phyloP scores from a whole-genome alignment of 2,113 vertebrate genomes.

The Platycercus adscitus region DNA sequence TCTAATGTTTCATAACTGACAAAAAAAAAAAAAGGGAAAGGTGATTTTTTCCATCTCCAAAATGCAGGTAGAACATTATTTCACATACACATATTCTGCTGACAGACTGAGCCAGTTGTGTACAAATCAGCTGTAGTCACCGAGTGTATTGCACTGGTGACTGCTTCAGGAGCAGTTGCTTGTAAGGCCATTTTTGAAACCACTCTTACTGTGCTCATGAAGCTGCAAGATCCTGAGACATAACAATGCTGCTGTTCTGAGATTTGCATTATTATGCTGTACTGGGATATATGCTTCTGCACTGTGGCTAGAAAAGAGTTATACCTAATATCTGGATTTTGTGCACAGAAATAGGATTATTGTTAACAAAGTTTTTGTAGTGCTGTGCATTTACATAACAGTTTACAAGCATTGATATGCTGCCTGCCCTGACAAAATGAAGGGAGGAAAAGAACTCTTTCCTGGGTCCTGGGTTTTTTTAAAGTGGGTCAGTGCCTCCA shows the following conservation, averaged over 20 bases:
- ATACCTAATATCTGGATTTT: neutral
- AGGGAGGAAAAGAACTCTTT: slow-evolving; percentile 1
- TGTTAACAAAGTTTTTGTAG: slow-evolving; percentile 14
- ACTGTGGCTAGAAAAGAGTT: neutral
- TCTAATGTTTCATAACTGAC: neutral
- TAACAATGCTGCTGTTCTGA: neutral
- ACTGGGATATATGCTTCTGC: neutral
- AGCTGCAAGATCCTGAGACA: neutral
- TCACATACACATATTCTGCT: rapidly evolving
- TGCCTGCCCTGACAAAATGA: slow-evolving; percentile 32
- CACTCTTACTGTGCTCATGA: neutral
- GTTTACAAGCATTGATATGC: slow-evolving; percentile 16
- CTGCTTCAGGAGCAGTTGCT: neutral
- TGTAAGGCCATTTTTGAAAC: neutral
- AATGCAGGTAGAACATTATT: neutral
- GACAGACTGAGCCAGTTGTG: neutral
- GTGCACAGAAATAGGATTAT: neutral
- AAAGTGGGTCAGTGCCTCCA: slow-evolving; percentile 46
- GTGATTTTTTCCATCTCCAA: neutral
- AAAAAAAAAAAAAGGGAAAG: neutral
- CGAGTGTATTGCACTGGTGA: neutral
- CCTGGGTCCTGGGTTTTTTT: neutral
- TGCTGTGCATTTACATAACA: neutral
- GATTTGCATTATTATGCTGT: neutral
- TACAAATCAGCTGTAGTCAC: neutral